Evolutionary conservation across 2,113 vertebrate species (phyloP).

Genomic region (human): GRCh38 chr11:110767501-110768000

Average conservation of each 20-base stretch:
- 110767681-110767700: neutral
- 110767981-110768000: neutral
- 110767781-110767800: neutral
- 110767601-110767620: neutral
- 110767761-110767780: neutral
- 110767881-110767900: neutral
- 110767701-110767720: neutral
- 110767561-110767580: neutral
- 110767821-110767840: neutral
- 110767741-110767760: neutral
- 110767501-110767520: neutral
- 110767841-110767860: neutral
- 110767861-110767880: neutral
- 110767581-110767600: neutral
- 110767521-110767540: neutral
- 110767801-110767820: neutral
- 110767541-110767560: neutral
- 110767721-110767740: neutral
- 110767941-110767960: neutral
- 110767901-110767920: neutral
- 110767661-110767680: neutral
- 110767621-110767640: neutral
- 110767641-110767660: neutral
- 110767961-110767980: neutral
- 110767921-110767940: neutral